phyloP scores from a whole-genome alignment of 2,797 vertebrate species.

The Lacerta viridis region DNA sequence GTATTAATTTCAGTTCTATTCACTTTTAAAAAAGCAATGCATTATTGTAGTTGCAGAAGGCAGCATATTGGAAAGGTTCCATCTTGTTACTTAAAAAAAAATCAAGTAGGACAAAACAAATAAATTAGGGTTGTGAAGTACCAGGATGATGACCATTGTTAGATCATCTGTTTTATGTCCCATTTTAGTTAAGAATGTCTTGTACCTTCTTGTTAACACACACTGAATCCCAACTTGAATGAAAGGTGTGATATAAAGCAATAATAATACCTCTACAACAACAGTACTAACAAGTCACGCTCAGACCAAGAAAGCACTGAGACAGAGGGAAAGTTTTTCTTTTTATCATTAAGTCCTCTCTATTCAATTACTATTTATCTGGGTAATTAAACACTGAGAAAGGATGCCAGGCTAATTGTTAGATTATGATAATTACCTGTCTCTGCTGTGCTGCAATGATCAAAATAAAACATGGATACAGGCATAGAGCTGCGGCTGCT shows the following conservation, averaged over 20 bases:
- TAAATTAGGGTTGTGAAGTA: background rate
- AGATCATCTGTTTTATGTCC: background rate
- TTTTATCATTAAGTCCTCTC: conserved; percentile 82
- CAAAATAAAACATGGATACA: conserved; percentile 87
- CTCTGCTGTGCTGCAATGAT: conserved; percentile 92
- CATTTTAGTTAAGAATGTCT: background rate
- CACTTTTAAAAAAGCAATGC: conserved; percentile 60
- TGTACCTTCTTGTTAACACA: background rate
- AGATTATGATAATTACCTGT: conserved; percentile 94
- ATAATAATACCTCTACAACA: background rate
- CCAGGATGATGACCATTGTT: background rate
- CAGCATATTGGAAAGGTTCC: conserved; percentile 50
- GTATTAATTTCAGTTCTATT: conserved; percentile 70
- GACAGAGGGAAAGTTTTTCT: conserved; percentile 79
- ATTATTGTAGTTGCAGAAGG: conserved; percentile 60
- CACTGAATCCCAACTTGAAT: no score
- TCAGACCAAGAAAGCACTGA: conserved; percentile 74
- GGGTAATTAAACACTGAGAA: conserved; percentile 92
- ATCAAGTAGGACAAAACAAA: conserved; percentile 1
- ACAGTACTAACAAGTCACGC: conserved; percentile 63
- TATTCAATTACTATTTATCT: conserved; percentile 86
- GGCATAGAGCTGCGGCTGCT: conserved; percentile 75
- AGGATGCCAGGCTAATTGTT: conserved; percentile 92
- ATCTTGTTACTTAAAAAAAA: conserved; percentile 55
- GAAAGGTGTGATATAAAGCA: no score